phyloP scores from a whole-genome alignment of 2,888 invertebrate species.

The Spodoptera picta region DNA sequence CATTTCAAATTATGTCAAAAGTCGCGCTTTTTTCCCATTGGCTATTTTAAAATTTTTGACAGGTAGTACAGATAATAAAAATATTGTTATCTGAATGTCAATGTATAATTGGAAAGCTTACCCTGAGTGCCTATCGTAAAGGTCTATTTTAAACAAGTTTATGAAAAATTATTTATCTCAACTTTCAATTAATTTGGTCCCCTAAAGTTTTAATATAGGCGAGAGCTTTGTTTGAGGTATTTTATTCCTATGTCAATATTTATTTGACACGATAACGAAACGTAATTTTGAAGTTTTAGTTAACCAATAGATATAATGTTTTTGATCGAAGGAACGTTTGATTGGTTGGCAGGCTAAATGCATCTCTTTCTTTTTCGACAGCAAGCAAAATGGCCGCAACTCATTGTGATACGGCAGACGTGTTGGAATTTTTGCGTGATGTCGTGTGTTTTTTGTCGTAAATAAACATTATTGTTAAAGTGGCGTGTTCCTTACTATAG shows the following conservation, averaged over 20 bases:
- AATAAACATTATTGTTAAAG: slow-evolving; percentile 78
- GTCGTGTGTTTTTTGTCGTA: slow-evolving; percentile 72
- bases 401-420: slow-evolving; percentile 81
- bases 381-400: slow-evolving; percentile 83
- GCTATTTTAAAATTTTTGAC: no score
- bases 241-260: neutral
- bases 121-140: no score
- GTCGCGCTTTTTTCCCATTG: slow-evolving; percentile 15
- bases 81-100: no score
- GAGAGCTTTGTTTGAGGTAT: no score
- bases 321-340: slow-evolving; percentile 20
- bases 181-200: no score
- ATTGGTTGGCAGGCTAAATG: slow-evolving; percentile 61
- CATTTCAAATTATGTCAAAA: slow-evolving; percentile 21
- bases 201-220: no score
- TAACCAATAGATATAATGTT: slow-evolving; percentile 34
- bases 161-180: no score
- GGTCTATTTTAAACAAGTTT: no score
- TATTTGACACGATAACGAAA: slow-evolving; percentile 12
- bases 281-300: slow-evolving; percentile 8
- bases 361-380: slow-evolving; percentile 73
- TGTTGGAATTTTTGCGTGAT: slow-evolving; percentile 74
- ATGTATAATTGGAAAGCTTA: no score
- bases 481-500: slow-evolving; percentile 62
- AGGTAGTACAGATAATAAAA: no score